These are phyloP conservation scores for Chrysopa pallens DNA, from an alignment of 1,140 invertebrate genomes.

Conservation along the genomic window DNA sequence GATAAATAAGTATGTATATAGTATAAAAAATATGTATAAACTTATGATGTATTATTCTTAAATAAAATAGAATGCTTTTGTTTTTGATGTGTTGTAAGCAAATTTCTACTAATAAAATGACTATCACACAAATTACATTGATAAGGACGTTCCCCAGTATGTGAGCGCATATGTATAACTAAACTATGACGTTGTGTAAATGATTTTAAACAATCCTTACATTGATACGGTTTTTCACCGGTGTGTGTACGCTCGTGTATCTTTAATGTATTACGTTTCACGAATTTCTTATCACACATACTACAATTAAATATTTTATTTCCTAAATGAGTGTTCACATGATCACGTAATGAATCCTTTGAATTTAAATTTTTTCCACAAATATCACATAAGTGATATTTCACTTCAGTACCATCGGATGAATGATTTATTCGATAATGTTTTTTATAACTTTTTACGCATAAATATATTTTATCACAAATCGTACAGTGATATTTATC, in stretches of 20 bases:
- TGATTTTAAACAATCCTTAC: neutral
- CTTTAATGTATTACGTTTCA: too few relatives aligned
- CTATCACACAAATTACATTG: slow-evolving; percentile 56
- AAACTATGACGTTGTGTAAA: slow-evolving; percentile 23
- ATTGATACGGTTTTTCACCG: neutral
- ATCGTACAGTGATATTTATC: too few relatives aligned
- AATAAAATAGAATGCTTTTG: neutral
- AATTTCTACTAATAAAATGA: neutral
- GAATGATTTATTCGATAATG: too few relatives aligned
- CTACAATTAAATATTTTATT: too few relatives aligned
- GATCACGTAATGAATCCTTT: too few relatives aligned
- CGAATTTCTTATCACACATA: too few relatives aligned
- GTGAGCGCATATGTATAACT: slow-evolving; percentile 51
- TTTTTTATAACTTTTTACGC: too few relatives aligned
- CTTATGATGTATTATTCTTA: neutral
- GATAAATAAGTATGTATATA: neutral
- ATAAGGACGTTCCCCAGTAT: slow-evolving; percentile 55
- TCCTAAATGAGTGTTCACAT: too few relatives aligned
- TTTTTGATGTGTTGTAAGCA: neutral
- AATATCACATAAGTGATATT: too few relatives aligned
- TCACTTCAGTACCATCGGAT: too few relatives aligned
- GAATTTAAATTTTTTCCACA: too few relatives aligned
- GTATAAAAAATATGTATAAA: neutral
- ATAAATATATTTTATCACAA: too few relatives aligned
- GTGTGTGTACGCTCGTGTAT: neutral